Evolutionary conservation across 2,113 vertebrate species (phyloP).

Genomic region (Turnix velox): DNA sequence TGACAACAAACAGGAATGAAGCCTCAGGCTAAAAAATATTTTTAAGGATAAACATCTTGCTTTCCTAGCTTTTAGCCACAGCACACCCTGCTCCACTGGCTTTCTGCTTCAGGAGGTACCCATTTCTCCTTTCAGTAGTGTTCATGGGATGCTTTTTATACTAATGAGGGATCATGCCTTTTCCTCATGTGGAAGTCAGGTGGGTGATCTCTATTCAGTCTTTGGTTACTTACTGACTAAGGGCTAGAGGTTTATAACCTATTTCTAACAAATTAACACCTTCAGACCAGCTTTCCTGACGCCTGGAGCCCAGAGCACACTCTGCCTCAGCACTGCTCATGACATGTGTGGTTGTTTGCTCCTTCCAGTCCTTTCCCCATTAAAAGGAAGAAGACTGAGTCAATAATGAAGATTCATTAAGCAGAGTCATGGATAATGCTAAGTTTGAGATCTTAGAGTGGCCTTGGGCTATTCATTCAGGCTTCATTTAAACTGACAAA

Average conservation of each 20-base stretch:
- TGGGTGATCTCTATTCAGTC: background rate
- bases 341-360: background rate
- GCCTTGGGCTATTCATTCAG: background rate
- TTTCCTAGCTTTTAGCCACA: background rate
- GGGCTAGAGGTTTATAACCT: background rate
- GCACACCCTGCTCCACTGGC: background rate
- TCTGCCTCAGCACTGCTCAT: background rate
- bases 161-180: background rate
- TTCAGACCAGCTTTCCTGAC: background rate
- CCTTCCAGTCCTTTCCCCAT: background rate
- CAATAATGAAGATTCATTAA: background rate
- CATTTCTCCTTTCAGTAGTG: accelerated
- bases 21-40: background rate
- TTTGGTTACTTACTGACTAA: slow-evolving; percentile 15
- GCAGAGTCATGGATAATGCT: background rate
- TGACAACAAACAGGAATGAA: background rate
- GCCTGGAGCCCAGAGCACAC: background rate
- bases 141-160: background rate
- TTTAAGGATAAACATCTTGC: background rate
- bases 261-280: background rate
- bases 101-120: background rate
- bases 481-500: background rate
- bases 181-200: background rate
- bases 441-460: background rate
- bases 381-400: background rate